A percentile compares a stretch with the other conserved stretches of the same genome.
Evolutionary conservation across 2,888 invertebrate genomes (phyloP).

Genomic region (Elmis aenea): DNA sequence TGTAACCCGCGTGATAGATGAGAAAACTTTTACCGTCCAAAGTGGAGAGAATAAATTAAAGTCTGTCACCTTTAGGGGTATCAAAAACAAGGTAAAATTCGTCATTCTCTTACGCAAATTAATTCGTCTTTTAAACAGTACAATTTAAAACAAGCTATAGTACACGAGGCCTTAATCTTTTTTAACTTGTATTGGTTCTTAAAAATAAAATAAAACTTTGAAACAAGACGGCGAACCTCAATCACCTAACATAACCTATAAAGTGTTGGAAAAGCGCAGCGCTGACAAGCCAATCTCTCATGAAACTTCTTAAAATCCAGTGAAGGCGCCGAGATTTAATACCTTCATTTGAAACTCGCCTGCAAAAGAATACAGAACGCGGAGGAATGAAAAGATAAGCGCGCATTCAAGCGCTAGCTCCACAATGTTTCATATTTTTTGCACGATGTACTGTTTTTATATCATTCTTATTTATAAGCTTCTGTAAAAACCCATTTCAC

Average conservation of each 20-base stretch:
- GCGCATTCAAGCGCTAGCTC: slow-evolving; percentile 23
- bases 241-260: slow-evolving; percentile 7
- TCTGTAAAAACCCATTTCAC: slow-evolving; percentile 12
- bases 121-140: no score
- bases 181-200: neutral
- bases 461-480: slow-evolving; percentile 11
- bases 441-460: slow-evolving; percentile 11
- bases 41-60: slow-evolving; percentile 15
- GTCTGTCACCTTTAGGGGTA: slow-evolving; percentile 4
- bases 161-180: no score
- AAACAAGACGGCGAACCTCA: slow-evolving; percentile 7
- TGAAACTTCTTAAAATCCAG: slow-evolving; percentile 30
- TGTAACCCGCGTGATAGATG: slow-evolving; percentile 14
- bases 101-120: no score
- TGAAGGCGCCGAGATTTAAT: slow-evolving; percentile 31
- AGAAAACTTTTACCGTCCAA: slow-evolving; percentile 11
- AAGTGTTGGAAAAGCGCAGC: slow-evolving; percentile 19
- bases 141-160: no score
- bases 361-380: slow-evolving; percentile 21
- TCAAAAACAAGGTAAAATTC: no score
- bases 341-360: slow-evolving; percentile 29
- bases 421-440: slow-evolving; percentile 29
- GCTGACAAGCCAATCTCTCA: slow-evolving; percentile 35
- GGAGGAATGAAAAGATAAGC: slow-evolving; percentile 25
- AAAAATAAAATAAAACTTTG: neutral